A percentile compares a stretch with the other conserved stretches of the same genome.
These are phyloP conservation scores for Hoplostethus mediterraneus DNA, from an alignment of 2,797 vertebrate genomes.

Conservation along the genomic window DNA sequence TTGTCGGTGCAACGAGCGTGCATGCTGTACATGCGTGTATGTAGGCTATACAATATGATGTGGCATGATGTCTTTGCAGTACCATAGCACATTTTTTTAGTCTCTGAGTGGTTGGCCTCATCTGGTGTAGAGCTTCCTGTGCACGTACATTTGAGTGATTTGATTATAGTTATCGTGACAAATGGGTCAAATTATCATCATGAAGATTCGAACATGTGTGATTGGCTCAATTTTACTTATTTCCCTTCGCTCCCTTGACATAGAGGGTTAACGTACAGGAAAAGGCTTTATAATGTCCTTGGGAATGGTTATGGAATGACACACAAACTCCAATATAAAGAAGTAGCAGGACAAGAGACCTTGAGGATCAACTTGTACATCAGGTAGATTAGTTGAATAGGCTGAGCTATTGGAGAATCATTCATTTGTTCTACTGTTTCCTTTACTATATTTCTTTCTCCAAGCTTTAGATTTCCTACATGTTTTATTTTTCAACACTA, in stretches of 20 bases:
- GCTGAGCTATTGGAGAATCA: background rate
- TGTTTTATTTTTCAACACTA: slow-evolving; percentile 24
- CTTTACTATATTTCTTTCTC: background rate
- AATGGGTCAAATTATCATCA: no score
- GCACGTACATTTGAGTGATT: no score
- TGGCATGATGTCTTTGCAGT: no score
- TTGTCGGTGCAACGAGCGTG: no score
- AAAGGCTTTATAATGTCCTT: background rate
- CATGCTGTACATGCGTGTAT: background rate
- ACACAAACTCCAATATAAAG: background rate
- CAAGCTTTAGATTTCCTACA: slow-evolving; percentile 2
- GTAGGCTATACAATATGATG: no score
- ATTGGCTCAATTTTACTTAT: background rate
- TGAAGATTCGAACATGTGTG: background rate
- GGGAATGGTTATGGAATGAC: background rate
- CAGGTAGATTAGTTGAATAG: no score
- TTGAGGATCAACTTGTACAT: background rate
- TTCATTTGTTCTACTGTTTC: background rate
- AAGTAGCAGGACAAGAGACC: background rate
- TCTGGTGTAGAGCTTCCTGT: no score
- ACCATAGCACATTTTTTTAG: no score
- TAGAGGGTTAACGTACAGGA: background rate
- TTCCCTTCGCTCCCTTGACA: background rate
- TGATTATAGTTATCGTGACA: no score
- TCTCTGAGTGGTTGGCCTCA: no score